These are phyloP conservation scores for Aphidius gifuensis DNA, from an alignment of 1,140 invertebrate species.

Conservation along the genomic window DNA sequence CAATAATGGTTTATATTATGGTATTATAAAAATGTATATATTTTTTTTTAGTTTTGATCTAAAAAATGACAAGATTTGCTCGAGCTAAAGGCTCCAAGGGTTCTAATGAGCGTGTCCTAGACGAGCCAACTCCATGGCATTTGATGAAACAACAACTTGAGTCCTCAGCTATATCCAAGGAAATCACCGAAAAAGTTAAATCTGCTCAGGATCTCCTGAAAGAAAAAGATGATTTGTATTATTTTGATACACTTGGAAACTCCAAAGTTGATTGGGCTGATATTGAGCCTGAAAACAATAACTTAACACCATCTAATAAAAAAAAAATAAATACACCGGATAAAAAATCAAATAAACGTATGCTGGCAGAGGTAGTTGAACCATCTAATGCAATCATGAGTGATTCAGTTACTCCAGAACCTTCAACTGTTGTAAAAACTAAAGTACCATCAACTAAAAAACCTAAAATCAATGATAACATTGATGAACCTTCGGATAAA, in stretches of 20 bases:
- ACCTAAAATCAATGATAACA: no score
- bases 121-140: constrained; percentile 70
- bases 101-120: constrained; percentile 65
- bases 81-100: constrained; percentile 71
- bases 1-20: no score
- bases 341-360: not conserved
- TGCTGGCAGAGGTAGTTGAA: not conserved
- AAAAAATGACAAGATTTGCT: constrained; percentile 70
- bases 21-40: no score
- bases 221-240: constrained; percentile 33
- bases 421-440: not conserved
- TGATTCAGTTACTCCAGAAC: not conserved
- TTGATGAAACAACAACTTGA: constrained; percentile 64
- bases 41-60: no score
- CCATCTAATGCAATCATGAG: constrained; percentile 19
- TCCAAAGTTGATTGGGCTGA: constrained; percentile 42
- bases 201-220: constrained; percentile 39
- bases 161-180: constrained; percentile 42
- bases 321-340: not conserved
- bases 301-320: not conserved
- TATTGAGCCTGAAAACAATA: constrained; percentile 33
- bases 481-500: no score
- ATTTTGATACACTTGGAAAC: constrained; percentile 28
- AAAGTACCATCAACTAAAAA: no score
- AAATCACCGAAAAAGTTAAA: constrained; percentile 32